Evolutionary conservation across 2,888 invertebrate genomes (phyloP).

Genomic region (Cheilosia urbana): DNA sequence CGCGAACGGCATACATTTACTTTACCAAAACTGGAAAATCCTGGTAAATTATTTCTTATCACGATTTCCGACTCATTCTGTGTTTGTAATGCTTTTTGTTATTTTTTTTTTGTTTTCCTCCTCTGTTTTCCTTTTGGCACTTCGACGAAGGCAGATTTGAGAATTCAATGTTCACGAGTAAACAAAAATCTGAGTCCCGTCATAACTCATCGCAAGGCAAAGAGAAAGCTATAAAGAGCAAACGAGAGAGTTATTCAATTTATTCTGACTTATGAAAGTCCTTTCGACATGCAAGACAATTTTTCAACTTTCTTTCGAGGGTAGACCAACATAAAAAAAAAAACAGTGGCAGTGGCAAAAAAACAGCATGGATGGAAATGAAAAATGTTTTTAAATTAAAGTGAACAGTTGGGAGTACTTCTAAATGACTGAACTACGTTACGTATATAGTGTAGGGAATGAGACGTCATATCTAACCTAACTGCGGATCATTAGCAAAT

Average conservation of each 20-base stretch:
- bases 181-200: constrained; percentile 66
- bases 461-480: no score
- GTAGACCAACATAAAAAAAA: neutral
- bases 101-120: constrained; percentile 7
- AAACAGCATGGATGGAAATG: constrained; percentile 56
- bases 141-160: constrained; percentile 36
- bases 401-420: constrained; percentile 7
- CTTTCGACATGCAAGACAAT: constrained; percentile 74
- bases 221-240: constrained; percentile 24
- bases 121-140: constrained; percentile 19
- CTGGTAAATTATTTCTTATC: constrained; percentile 74
- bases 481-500: no score
- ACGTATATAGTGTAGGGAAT: no score
- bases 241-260: constrained; percentile 73
- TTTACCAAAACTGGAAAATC: constrained; percentile 55
- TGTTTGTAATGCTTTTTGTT: constrained; percentile 71
- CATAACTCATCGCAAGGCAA: constrained; percentile 47
- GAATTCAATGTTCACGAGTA: constrained; percentile 65
- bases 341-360: constrained; percentile 37
- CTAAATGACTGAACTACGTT: no score
- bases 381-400: constrained; percentile 40
- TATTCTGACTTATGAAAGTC: constrained; percentile 75
- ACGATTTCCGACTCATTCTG: constrained; percentile 66
- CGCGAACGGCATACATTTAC: constrained; percentile 42
- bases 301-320: constrained; percentile 64